phyloP scores from a whole-genome alignment of 2,113 vertebrate genomes.

The Copsychus sechellarum region DNA sequence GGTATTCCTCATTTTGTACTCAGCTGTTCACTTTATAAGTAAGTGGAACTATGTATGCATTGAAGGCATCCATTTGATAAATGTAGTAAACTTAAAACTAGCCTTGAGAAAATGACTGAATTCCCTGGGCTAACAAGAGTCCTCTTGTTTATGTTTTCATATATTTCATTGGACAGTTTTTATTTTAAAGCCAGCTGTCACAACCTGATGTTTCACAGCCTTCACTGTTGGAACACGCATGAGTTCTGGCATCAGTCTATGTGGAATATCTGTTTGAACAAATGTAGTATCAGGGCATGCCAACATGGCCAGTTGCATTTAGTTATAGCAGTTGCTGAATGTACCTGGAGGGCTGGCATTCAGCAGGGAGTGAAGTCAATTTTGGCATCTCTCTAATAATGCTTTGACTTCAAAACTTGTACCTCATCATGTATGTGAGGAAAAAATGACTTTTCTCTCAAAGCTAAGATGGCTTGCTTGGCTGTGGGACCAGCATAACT shows the following conservation, averaged over 20 bases:
- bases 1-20: not conserved
- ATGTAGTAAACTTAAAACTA: not conserved
- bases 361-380: conserved; percentile 26
- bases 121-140: conserved; percentile 19
- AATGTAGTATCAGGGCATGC: not conserved
- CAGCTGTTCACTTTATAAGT: not conserved
- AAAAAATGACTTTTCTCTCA: not conserved
- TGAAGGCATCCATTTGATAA: not conserved
- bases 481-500: not conserved
- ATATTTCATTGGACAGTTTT: conserved; percentile 61
- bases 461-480: not conserved
- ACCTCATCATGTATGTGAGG: not conserved
- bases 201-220: conserved; percentile 62
- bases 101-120: conserved; percentile 36
- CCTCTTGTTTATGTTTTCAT: conserved; percentile 61
- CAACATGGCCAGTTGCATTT: conserved; percentile 46
- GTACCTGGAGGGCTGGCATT: conserved; percentile 15
- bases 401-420: conserved; percentile 6
- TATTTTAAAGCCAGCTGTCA: conserved; percentile 61
- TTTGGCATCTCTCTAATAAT: conserved; percentile 6
- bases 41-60: not conserved
- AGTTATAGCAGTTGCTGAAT: conserved; percentile 21
- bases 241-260: conserved; percentile 32
- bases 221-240: conserved; percentile 31
- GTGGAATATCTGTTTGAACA: conserved; percentile 55